Percentiles rank a stretch among this genome's conserved stretches.
Evolutionary conservation across 2,888 invertebrate species (phyloP).

Genomic region (Bimastos eiseni): DNA sequence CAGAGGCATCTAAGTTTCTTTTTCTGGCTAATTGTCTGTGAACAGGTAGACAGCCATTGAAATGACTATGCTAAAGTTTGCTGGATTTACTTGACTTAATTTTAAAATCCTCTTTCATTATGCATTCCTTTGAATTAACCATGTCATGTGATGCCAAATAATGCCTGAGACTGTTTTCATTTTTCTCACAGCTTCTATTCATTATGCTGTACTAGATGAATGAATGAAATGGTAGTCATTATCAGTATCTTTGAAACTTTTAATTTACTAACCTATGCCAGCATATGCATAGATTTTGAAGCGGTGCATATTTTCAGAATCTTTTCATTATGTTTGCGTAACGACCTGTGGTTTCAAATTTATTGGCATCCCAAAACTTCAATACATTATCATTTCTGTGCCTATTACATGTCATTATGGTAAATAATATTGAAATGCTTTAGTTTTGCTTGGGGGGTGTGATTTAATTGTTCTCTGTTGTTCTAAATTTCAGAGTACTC

Average conservation of each 20-base stretch:
- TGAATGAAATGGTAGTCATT: neutral
- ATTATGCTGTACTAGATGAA: neutral
- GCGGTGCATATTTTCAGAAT: neutral
- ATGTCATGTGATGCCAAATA: neutral
- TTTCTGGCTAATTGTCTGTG: too few relatives aligned
- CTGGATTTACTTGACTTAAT: too few relatives aligned
- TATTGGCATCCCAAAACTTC: neutral
- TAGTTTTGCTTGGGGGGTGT: too few relatives aligned
- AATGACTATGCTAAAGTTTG: too few relatives aligned
- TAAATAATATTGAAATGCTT: neutral
- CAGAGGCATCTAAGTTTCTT: too few relatives aligned
- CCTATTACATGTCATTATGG: neutral
- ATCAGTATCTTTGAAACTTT: too few relatives aligned
- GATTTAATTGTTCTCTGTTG: neutral
- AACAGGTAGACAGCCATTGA: too few relatives aligned
- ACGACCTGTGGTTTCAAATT: neutral
- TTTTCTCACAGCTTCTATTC: neutral
- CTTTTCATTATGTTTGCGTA: neutral
- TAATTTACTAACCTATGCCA: neutral
- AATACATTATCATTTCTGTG: too few relatives aligned
- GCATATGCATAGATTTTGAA: neutral
- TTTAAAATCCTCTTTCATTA: too few relatives aligned
- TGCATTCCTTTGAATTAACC: too few relatives aligned
- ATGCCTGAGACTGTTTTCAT: neutral
- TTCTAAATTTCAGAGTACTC: constrained; percentile 32